phyloP scores from a whole-genome alignment of 2,888 invertebrate species.

The Salticus scenicus region DNA sequence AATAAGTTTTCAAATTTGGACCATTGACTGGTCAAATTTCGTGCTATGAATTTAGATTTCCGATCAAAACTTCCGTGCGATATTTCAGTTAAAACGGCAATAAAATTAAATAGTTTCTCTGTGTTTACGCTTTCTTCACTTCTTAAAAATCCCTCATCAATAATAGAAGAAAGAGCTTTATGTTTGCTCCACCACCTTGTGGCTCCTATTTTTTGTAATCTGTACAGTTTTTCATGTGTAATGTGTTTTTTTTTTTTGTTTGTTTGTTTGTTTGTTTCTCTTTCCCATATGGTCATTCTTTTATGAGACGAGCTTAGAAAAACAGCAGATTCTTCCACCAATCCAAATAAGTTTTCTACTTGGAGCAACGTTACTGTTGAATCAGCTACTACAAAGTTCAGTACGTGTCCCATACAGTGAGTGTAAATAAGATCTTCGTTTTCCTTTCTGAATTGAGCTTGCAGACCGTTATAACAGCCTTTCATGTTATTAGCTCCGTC shows the following conservation, averaged over 20 bases:
- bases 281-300: background rate
- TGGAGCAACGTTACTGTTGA: constrained; percentile 2
- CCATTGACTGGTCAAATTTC: constrained; percentile 15
- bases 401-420: constrained; percentile 2
- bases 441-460: constrained; percentile 3
- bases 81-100: no score
- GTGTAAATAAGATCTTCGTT: constrained; percentile 11
- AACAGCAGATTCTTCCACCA: constrained; percentile 2
- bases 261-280: no score
- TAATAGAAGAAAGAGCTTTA: background rate
- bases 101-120: no score
- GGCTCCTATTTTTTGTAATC: background rate
- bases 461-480: background rate
- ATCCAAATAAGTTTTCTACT: constrained; percentile 4
- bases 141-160: background rate
- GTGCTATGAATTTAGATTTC: background rate
- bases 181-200: constrained; percentile 19
- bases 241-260: constrained; percentile 3
- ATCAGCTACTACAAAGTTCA: background rate
- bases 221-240: constrained; percentile 1
- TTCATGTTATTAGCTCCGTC: constrained; percentile 14
- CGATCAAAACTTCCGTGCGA: no score
- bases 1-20: background rate
- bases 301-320: constrained; percentile 3
- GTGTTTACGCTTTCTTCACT: no score